phyloP scores from a whole-genome alignment of 2,888 invertebrate species.

The Heterodera filipjevi region DNA sequence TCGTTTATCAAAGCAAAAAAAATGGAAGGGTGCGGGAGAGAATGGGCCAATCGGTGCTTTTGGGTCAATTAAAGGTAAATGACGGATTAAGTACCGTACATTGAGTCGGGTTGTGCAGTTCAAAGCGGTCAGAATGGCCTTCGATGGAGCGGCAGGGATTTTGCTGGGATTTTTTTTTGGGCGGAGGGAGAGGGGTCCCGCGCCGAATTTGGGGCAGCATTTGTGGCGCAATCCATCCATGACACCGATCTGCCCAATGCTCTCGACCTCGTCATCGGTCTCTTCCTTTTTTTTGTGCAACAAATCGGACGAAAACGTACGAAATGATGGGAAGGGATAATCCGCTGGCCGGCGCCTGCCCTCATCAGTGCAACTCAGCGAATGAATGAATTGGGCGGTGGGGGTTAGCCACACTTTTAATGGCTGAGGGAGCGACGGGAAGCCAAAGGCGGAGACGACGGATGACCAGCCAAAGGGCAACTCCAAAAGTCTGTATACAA shows the following conservation, averaged over 20 bases:
- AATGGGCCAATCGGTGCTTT: too few relatives aligned
- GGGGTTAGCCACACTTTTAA: background rate
- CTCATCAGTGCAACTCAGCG: background rate
- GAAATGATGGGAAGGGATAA: conserved; percentile 6
- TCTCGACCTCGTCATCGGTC: background rate
- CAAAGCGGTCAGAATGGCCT: background rate
- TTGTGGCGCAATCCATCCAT: conserved; percentile 5
- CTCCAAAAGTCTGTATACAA: background rate
- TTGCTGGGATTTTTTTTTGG: conserved; percentile 4
- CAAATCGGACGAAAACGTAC: background rate
- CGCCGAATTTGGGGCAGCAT: background rate
- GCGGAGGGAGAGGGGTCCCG: too few relatives aligned
- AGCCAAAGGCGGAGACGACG: background rate
- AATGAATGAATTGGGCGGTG: background rate
- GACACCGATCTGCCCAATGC: background rate
- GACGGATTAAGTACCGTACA: too few relatives aligned
- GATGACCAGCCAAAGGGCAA: background rate
- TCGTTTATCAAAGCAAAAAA: background rate
- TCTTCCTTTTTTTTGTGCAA: background rate
- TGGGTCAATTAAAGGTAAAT: too few relatives aligned
- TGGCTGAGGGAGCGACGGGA: background rate
- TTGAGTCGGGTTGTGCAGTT: background rate
- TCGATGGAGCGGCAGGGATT: background rate
- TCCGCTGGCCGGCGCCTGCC: too few relatives aligned
- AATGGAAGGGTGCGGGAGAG: too few relatives aligned